phyloP scores from a whole-genome alignment of 1,140 invertebrate genomes.

The Drosophila quadrilineata region DNA sequence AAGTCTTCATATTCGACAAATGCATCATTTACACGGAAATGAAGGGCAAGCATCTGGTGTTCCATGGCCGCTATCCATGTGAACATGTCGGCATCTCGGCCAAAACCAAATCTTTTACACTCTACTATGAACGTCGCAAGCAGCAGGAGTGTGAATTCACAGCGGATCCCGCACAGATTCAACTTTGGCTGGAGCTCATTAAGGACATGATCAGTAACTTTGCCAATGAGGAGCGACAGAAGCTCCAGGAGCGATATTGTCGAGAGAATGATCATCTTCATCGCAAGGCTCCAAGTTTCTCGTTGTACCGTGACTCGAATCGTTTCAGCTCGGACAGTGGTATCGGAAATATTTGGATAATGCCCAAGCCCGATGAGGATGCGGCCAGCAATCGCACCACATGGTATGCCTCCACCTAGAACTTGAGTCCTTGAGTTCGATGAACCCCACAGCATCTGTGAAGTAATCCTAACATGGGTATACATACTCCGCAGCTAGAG shows the following conservation, averaged over 20 bases:
- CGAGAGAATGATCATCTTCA: conserved; percentile 70
- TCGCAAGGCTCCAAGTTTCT: conserved; percentile 67
- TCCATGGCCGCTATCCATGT: conserved; percentile 77
- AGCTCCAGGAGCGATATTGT: conserved; percentile 64
- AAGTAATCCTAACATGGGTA: too few relatives aligned
- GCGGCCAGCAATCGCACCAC: conserved; percentile 58
- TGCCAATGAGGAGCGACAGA: conserved; percentile 66
- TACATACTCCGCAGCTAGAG: too few relatives aligned
- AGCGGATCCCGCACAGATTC: conserved; percentile 55
- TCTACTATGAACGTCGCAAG: conserved; percentile 72
- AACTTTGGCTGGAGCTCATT: conserved; percentile 67
- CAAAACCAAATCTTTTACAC: conserved; percentile 67
- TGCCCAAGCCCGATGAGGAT: conserved; percentile 70
- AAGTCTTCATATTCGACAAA: conserved; percentile 80
- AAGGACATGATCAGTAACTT: conserved; percentile 71
- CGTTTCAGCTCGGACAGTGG: conserved; percentile 78
- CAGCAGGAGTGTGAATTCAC: conserved; percentile 76
- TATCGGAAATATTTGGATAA: conserved; percentile 73
- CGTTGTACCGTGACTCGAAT: conserved; percentile 74
- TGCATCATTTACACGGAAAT: conserved; percentile 81
- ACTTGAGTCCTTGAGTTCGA: too few relatives aligned
- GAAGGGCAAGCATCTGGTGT: conserved; percentile 70
- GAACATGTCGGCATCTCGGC: conserved; percentile 71
- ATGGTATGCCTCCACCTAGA: conserved; percentile 65
- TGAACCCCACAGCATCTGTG: too few relatives aligned